Conservation (phyloP, 2,797 vertebrate species). For the Peromyscus aztecus region DNA sequence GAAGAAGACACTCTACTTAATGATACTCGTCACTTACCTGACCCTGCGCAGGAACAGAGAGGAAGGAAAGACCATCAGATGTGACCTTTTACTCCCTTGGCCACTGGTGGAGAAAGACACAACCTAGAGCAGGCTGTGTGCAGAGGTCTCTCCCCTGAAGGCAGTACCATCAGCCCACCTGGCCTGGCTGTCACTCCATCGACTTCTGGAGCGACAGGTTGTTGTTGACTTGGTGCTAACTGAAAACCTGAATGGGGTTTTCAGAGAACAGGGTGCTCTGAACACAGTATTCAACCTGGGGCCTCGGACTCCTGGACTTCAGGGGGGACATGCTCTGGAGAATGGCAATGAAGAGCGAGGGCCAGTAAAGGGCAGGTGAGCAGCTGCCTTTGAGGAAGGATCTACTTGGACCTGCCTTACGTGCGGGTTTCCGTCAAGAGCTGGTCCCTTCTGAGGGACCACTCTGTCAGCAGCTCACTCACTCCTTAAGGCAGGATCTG, state of each 20-base stretch:
- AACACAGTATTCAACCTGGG: not conserved
- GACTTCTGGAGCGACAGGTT: not conserved
- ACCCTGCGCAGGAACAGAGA: not conserved
- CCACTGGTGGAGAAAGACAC: not conserved
- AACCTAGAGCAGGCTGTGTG: not conserved
- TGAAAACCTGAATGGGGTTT: not conserved
- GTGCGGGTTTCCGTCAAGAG: not conserved
- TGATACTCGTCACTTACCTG: not conserved
- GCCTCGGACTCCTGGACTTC: not conserved
- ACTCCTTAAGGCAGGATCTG: not conserved
- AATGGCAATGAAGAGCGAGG: not conserved
- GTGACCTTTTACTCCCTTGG: not conserved
- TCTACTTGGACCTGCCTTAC: not conserved
- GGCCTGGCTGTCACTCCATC: not conserved
- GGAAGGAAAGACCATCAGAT: conserved; percentile 10
- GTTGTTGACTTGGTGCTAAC: not conserved
- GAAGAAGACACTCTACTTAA: not conserved
- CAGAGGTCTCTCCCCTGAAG: not conserved
- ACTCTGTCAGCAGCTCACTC: not conserved
- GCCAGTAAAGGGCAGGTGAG: no score
- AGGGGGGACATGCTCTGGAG: not conserved
- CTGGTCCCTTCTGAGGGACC: not conserved
- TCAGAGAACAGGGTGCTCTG: not conserved
- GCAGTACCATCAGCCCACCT: not conserved
- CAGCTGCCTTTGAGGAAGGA: not conserved